These are phyloP conservation scores for Zoanthus sociatus DNA, from an alignment of 92 coral and sea anemone genomes.

Conservation along the genomic window DNA sequence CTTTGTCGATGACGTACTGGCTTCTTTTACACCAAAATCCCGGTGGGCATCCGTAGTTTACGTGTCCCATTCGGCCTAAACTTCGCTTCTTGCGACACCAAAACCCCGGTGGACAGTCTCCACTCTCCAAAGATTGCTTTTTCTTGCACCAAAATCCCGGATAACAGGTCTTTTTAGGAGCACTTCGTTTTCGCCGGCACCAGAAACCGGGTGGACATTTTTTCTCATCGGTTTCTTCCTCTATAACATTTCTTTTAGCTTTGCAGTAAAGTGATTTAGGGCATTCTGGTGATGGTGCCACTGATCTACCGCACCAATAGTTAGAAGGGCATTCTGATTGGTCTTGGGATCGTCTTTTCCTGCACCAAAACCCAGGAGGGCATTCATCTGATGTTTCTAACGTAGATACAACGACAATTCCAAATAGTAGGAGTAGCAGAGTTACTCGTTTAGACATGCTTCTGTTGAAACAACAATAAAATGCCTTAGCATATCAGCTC, in stretches of 20 bases:
- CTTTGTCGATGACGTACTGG: slow-evolving; percentile 62
- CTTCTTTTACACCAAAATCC: slow-evolving; percentile 68
- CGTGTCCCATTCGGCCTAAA: slow-evolving; percentile 14
- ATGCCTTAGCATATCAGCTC: no score
- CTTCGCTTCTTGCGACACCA: slow-evolving; percentile 62
- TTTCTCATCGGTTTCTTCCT: slow-evolving; percentile 59
- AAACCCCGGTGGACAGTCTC: slow-evolving; percentile 59
- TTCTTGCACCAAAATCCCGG: slow-evolving; percentile 75
- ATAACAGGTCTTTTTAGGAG: slow-evolving; percentile 44
- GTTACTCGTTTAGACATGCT: slow-evolving; percentile 54
- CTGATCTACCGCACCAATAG: slow-evolving; percentile 61
- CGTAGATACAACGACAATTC: slow-evolving; percentile 52
- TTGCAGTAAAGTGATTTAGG: slow-evolving; percentile 88
- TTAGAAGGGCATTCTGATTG: slow-evolving; percentile 62
- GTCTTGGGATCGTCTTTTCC: slow-evolving; percentile 66
- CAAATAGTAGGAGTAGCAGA: slow-evolving; percentile 56
- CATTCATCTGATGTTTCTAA: slow-evolving; percentile 31
- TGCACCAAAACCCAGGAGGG: slow-evolving; percentile 74
- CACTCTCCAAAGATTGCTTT: slow-evolving; percentile 44
- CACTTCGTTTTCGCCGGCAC: slow-evolving; percentile 66
- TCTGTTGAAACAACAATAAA: slow-evolving; percentile 14
- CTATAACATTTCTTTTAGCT: slow-evolving; percentile 61
- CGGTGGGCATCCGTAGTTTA: slow-evolving; percentile 54
- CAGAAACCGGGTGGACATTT: slow-evolving; percentile 88
- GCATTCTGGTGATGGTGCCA: slow-evolving; percentile 30